These are phyloP conservation scores for Anableps anableps DNA, from an alignment of 2,797 vertebrate genomes.

Conservation along the genomic window DNA sequence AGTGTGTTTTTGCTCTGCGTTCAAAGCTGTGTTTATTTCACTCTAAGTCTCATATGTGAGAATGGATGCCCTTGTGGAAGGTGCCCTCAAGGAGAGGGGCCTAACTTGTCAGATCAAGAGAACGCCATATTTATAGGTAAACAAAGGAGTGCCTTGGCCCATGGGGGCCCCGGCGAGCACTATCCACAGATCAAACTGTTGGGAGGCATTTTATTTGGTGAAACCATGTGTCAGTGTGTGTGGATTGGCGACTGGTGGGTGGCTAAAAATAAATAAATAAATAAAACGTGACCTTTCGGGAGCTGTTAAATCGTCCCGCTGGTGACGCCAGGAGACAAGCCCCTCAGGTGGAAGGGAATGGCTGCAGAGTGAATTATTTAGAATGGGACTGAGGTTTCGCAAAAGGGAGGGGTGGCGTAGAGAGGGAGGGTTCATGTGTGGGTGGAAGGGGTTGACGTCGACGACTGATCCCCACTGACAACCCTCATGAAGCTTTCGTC, in stretches of 20 bases:
- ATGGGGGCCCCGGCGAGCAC: slow-evolving; percentile 48
- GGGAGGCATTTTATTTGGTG: slow-evolving; percentile 42
- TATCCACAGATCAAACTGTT: slow-evolving; percentile 65
- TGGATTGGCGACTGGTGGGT: slow-evolving; percentile 27
- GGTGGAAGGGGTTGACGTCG: slow-evolving; percentile 53
- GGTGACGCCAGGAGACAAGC: slow-evolving; percentile 88
- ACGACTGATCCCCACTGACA: slow-evolving; percentile 81
- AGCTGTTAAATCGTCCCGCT: slow-evolving; percentile 85
- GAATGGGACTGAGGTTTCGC: slow-evolving; percentile 70
- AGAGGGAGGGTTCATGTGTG: slow-evolving; percentile 23
- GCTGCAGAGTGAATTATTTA: slow-evolving; percentile 87
- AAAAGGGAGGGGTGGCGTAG: not conserved
- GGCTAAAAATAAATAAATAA: slow-evolving; percentile 33
- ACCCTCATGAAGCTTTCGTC: slow-evolving; percentile 62
- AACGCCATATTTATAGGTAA: slow-evolving; percentile 73
- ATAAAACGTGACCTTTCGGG: slow-evolving; percentile 83
- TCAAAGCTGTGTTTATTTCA: slow-evolving; percentile 16
- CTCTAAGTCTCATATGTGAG: slow-evolving; percentile 24
- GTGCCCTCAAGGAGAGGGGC: slow-evolving; percentile 78
- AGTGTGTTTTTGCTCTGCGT: slow-evolving; percentile 18
- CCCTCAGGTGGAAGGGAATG: slow-evolving; percentile 88
- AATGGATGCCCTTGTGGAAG: slow-evolving; percentile 70
- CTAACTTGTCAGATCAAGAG: slow-evolving; percentile 77
- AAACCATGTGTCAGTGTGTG: slow-evolving; percentile 23
- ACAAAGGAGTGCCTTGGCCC: slow-evolving; percentile 77